phyloP scores from a whole-genome alignment of 2,888 invertebrate genomes.

The Malachius bipustulatus region DNA sequence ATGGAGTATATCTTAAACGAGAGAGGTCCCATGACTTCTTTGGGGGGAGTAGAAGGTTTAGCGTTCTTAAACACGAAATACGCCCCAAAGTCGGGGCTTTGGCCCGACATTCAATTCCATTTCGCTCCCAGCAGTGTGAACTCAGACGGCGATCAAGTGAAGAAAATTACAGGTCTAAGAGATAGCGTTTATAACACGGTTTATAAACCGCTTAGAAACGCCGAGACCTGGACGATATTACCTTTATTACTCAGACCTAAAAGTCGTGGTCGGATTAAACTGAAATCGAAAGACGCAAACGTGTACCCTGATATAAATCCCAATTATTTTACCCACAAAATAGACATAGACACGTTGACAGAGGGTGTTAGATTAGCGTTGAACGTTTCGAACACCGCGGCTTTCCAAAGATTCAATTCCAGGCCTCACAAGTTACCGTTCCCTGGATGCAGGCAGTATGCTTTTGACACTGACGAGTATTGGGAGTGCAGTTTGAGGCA shows the following conservation, averaged over 20 bases:
- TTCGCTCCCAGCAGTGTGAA: constrained; percentile 76
- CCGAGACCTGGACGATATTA: constrained; percentile 76
- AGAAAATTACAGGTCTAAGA: constrained; percentile 57
- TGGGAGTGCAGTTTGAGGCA: constrained; percentile 79
- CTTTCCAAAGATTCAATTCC: constrained; percentile 72
- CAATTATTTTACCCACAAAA: constrained; percentile 79
- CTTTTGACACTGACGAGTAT: constrained; percentile 66
- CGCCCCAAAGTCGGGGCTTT: constrained; percentile 62
- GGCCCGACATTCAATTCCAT: constrained; percentile 81
- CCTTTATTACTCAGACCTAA: constrained; percentile 73
- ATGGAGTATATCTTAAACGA: constrained; percentile 73
- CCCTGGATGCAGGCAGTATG: constrained; percentile 67
- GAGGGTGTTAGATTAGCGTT: constrained; percentile 79
- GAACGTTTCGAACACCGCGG: constrained; percentile 63
- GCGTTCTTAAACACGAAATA: constrained; percentile 81
- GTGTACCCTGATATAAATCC: constrained; percentile 79
- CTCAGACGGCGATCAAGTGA: constrained; percentile 71
- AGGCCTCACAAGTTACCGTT: constrained; percentile 66
- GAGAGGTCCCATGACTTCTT: constrained; percentile 69
- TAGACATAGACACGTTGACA: constrained; percentile 65
- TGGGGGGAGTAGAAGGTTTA: constrained; percentile 73
- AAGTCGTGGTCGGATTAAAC: constrained; percentile 76
- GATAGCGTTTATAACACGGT: constrained; percentile 76
- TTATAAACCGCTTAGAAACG: constrained; percentile 65
- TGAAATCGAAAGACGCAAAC: constrained; percentile 69